phyloP scores from a whole-genome alignment of 1,140 invertebrate genomes.

The Heliconius eleuchia region DNA sequence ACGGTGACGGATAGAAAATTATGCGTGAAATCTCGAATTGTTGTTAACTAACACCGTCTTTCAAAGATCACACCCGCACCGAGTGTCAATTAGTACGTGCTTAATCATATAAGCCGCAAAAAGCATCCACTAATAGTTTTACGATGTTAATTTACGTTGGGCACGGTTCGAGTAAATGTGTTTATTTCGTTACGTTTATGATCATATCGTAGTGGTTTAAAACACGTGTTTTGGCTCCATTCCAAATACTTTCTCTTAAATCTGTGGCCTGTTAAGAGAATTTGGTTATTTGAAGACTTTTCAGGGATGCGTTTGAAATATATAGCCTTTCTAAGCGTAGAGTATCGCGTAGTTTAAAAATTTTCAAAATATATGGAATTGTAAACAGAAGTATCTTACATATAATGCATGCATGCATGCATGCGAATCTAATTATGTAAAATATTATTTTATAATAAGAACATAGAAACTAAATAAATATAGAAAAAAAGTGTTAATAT shows the following conservation, averaged over 20 bases:
- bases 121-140: constrained; percentile 58
- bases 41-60: constrained; percentile 11
- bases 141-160: constrained; percentile 54
- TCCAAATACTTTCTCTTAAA: constrained; percentile 66
- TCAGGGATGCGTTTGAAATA: neutral
- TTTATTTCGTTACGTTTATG: constrained; percentile 60
- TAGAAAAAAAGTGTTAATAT: neutral
- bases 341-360: no score
- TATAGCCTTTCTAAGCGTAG: neutral
- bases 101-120: constrained; percentile 40
- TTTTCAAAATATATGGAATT: no score
- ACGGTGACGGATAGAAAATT: constrained; percentile 19
- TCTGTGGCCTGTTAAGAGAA: constrained; percentile 25
- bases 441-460: neutral
- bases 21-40: constrained; percentile 23
- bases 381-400: no score
- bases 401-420: no score
- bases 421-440: neutral
- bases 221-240: constrained; percentile 60
- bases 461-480: neutral
- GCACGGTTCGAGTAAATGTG: constrained; percentile 52
- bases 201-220: constrained; percentile 55
- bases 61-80: constrained; percentile 27
- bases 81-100: constrained; percentile 39
- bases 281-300: neutral